Conservation (phyloP, 2,888 invertebrate species). For the Crocallis elinguaria region DNA sequence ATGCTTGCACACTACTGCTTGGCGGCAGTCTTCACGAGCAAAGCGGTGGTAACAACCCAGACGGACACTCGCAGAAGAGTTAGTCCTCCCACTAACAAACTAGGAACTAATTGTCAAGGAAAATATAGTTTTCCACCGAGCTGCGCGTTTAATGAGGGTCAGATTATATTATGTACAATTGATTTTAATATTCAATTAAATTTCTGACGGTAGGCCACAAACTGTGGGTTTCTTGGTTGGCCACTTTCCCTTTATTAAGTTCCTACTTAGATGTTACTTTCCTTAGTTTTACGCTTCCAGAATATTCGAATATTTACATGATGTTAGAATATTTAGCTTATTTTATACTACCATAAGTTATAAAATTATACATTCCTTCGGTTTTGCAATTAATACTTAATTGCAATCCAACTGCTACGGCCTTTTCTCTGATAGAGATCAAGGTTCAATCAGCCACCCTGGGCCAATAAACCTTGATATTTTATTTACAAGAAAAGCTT, state of each 20-base stretch:
- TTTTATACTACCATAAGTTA: too few species aligned
- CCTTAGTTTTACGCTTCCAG: slow-evolving; percentile 4
- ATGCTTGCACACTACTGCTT: too few species aligned
- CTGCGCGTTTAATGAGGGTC: slow-evolving; percentile 1
- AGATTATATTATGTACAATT: slow-evolving; percentile 9
- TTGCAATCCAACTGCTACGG: too few species aligned
- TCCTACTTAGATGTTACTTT: slow-evolving; percentile 3
- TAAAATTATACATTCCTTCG: too few species aligned
- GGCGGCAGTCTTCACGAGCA: too few species aligned
- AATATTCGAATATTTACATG: not conserved
- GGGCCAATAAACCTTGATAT: too few species aligned
- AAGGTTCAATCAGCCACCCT: too few species aligned
- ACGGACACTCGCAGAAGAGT: too few species aligned
- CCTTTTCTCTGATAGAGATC: too few species aligned
- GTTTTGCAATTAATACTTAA: not conserved
- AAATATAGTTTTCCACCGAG: not conserved
- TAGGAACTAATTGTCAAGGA: not conserved
- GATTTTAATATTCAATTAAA: slow-evolving; percentile 32
- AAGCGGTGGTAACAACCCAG: too few species aligned
- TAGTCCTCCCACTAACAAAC: too few species aligned
- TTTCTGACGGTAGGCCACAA: slow-evolving; percentile 33
- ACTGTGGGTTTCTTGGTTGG: slow-evolving; percentile 7
- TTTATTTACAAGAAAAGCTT: too few species aligned
- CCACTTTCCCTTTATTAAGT: slow-evolving; percentile 24
- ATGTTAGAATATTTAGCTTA: not conserved